Conservation (phyloP, 2,113 vertebrate species). For the Silurus asotus region DNA sequence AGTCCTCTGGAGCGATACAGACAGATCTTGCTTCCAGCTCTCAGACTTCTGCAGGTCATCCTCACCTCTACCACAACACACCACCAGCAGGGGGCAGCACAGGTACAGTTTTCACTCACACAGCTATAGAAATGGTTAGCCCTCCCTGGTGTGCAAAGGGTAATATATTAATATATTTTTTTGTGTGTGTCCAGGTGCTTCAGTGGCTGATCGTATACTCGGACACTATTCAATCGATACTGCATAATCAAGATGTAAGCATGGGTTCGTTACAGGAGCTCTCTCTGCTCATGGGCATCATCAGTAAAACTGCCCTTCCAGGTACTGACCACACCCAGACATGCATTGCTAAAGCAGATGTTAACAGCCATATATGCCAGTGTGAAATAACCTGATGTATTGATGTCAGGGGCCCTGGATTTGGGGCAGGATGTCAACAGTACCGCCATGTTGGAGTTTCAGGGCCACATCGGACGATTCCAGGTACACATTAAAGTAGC, state of each 20-base stretch:
- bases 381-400: constrained; percentile 36
- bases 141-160: neutral
- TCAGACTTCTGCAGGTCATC: constrained; percentile 90
- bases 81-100: constrained; percentile 91
- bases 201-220: constrained; percentile 94
- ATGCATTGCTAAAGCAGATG: neutral
- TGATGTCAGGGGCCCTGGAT: constrained; percentile 79
- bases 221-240: constrained; percentile 89
- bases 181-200: constrained; percentile 74
- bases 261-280: constrained; percentile 88
- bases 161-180: constrained; percentile 16
- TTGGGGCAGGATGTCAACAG: constrained; percentile 80
- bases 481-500: constrained; percentile 75
- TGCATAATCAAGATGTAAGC: constrained; percentile 87
- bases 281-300: constrained; percentile 89
- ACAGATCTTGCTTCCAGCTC: constrained; percentile 90
- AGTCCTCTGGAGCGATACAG: constrained; percentile 88
- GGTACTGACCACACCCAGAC: constrained; percentile 67
- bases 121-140: neutral
- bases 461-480: constrained; percentile 90
- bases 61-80: constrained; percentile 91
- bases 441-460: constrained; percentile 84
- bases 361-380: neutral
- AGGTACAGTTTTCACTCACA: constrained; percentile 68
- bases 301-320: constrained; percentile 95